Conservation (phyloP, 2,888 invertebrate species). For the Scaeva pyrastri region DNA sequence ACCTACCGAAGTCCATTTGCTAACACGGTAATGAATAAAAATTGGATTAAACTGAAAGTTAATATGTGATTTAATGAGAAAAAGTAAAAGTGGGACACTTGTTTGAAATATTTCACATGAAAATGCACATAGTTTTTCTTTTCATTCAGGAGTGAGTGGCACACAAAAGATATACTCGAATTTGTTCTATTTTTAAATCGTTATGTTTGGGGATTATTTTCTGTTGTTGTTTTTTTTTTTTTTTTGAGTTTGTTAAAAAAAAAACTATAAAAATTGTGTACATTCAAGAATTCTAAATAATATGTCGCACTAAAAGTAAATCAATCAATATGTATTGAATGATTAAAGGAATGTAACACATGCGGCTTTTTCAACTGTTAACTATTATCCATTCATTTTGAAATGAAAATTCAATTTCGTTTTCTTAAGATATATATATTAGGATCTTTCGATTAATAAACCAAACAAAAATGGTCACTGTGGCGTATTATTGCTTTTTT, state of each 20-base stretch:
- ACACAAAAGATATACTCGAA: slow-evolving; percentile 7
- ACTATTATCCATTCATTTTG: too few species aligned
- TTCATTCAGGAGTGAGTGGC: not conserved
- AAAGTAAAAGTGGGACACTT: slow-evolving; percentile 24
- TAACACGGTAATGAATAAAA: slow-evolving; percentile 88
- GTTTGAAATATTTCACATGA: slow-evolving; percentile 20
- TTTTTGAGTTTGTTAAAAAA: not conserved
- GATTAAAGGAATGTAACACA: too few species aligned
- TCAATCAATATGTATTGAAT: too few species aligned
- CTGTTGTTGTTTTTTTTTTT: slow-evolving; percentile 38
- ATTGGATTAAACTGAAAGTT: not conserved
- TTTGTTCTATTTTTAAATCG: slow-evolving; percentile 60
- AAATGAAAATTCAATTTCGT: too few species aligned
- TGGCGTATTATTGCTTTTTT: too few species aligned
- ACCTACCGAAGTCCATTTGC: slow-evolving; percentile 93
- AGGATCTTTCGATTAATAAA: too few species aligned
- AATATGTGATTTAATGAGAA: not conserved
- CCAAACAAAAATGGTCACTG: too few species aligned
- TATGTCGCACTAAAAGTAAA: not conserved
- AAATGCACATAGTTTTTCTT: slow-evolving; percentile 11
- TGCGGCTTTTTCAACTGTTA: too few species aligned
- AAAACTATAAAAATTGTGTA: not conserved
- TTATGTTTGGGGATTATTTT: slow-evolving; percentile 15
- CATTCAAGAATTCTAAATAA: not conserved
- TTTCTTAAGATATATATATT: too few species aligned